Percentiles rank a stretch among this genome's conserved stretches.
These are phyloP conservation scores for Physocephala rufipes DNA, from an alignment of 2,888 invertebrate genomes.

Conservation along the genomic window DNA sequence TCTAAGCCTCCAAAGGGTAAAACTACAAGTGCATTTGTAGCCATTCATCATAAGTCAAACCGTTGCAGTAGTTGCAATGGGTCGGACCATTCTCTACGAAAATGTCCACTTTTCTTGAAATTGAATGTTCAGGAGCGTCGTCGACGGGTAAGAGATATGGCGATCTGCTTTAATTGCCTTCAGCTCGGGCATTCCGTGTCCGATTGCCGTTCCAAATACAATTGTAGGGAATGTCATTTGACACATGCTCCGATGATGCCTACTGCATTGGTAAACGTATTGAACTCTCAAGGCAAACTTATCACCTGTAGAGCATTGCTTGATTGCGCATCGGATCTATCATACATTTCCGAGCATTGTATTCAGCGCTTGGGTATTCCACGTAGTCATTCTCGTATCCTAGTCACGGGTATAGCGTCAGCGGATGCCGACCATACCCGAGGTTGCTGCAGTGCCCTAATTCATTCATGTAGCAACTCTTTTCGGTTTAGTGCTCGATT, in stretches of 20 bases:
- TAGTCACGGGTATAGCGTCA: neutral
- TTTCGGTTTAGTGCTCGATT: neutral
- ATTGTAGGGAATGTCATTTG: too few species aligned
- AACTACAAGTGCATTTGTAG: too few species aligned
- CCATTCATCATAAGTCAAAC: too few species aligned
- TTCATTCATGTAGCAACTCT: neutral
- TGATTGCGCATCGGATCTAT: neutral
- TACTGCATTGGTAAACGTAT: neutral
- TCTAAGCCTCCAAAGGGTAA: too few species aligned
- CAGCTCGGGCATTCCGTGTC: neutral
- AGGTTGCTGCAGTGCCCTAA: neutral
- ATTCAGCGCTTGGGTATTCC: neutral
- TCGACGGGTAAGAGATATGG: neutral
- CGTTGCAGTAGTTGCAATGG: too few species aligned
- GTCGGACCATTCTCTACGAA: too few species aligned
- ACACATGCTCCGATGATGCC: neutral
- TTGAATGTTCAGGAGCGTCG: neutral
- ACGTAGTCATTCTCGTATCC: neutral
- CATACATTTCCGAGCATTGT: too few species aligned
- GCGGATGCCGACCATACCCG: neutral
- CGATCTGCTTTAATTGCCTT: conserved; percentile 1
- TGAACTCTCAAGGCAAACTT: neutral
- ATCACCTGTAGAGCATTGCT: neutral
- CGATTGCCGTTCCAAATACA: neutral
- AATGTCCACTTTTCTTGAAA: neutral